These are phyloP conservation scores for Sipha maydis DNA, from an alignment of 2,888 invertebrate species.

Conservation along the genomic window DNA sequence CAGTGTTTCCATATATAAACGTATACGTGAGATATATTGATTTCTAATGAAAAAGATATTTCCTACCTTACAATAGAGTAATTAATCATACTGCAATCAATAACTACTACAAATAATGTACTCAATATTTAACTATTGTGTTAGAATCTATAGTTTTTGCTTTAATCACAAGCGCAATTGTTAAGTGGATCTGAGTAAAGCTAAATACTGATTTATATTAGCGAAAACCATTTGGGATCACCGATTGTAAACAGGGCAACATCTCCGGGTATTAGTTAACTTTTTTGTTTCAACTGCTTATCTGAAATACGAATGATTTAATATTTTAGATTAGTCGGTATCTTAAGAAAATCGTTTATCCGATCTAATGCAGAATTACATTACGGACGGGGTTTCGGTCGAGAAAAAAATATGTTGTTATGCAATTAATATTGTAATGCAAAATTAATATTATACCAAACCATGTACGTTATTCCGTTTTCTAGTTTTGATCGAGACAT, in stretches of 20 bases:
- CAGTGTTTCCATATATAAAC: too few relatives aligned
- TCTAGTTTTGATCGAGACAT: too few relatives aligned
- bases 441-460: too few relatives aligned
- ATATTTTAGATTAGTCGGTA: conserved; percentile 17
- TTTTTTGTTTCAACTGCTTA: conserved; percentile 43
- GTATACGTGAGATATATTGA: too few relatives aligned
- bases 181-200: conserved; percentile 16
- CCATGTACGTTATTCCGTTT: too few relatives aligned
- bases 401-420: neutral
- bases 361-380: neutral
- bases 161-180: neutral
- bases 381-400: neutral
- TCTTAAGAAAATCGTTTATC: neutral
- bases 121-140: neutral
- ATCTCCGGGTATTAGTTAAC: conserved; percentile 22
- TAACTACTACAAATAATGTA: neutral
- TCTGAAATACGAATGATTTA: conserved; percentile 32
- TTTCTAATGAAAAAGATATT: too few relatives aligned
- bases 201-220: conserved; percentile 26
- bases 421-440: neutral
- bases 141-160: neutral
- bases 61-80: neutral
- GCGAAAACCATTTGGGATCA: conserved; percentile 25
- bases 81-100: neutral
- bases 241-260: neutral